A percentile compares a stretch with the other conserved stretches of the same genome.
These are phyloP conservation scores for Gambusia yucatana DNA, from an alignment of 2,797 vertebrate genomes.

Conservation along the genomic window DNA sequence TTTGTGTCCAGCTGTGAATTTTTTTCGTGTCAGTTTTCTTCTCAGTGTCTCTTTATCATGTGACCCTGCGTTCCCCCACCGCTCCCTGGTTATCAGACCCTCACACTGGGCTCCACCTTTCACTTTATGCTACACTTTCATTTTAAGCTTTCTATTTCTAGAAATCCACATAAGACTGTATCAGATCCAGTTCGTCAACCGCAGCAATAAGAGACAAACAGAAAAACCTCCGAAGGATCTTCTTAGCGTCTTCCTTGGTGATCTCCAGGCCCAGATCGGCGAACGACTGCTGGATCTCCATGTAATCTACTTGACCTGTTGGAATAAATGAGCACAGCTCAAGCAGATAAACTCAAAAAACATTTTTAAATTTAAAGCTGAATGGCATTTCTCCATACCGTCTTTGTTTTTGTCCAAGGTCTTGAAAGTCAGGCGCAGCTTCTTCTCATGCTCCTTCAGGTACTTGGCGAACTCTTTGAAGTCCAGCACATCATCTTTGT, in stretches of 20 bases:
- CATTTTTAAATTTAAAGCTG: background rate
- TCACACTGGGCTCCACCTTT: constrained; percentile 41
- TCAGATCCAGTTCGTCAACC: background rate
- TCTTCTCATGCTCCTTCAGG: constrained; percentile 97
- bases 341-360: background rate
- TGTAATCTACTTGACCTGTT: constrained; percentile 88
- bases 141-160: background rate
- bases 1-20: background rate
- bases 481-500: constrained; percentile 89
- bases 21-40: background rate
- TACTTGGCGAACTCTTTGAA: constrained; percentile 94
- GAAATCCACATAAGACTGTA: background rate
- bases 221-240: constrained; percentile 90
- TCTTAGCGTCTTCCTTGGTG: constrained; percentile 86
- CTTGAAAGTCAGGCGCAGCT: constrained; percentile 93
- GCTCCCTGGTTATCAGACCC: constrained; percentile 58
- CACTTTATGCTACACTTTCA: constrained; percentile 6
- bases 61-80: background rate
- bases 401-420: constrained; percentile 97
- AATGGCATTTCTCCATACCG: constrained; percentile 72
- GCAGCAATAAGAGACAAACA: background rate
- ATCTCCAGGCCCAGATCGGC: constrained; percentile 88
- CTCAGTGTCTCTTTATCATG: constrained; percentile 38
- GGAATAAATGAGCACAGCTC: constrained; percentile 3
- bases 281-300: constrained; percentile 91